Conservation (phyloP, 2,113 vertebrate genomes). For the Clarias gariepinus region DNA sequence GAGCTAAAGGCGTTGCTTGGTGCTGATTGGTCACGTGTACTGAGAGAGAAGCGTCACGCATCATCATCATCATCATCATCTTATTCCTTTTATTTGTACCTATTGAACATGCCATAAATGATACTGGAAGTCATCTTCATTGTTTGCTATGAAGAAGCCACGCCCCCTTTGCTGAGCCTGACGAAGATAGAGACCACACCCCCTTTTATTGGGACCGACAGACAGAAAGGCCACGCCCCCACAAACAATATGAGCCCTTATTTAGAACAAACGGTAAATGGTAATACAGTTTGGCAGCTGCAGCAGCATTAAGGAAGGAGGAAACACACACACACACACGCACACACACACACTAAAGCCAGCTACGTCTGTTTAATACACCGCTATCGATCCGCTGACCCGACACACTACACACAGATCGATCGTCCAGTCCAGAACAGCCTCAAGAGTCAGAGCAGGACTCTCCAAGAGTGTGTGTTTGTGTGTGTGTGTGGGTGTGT, state of each 20-base stretch:
- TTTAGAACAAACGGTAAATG: background rate
- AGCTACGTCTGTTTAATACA: conserved; percentile 49
- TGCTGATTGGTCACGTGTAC: background rate
- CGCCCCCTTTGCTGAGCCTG: background rate
- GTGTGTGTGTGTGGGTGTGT: conserved; percentile 6
- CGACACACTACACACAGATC: conserved; percentile 43
- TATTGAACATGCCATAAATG: background rate
- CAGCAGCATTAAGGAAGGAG: background rate
- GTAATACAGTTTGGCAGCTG: background rate
- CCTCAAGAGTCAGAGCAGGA: conserved; percentile 30
- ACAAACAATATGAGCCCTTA: background rate
- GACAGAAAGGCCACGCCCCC: background rate
- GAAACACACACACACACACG: background rate
- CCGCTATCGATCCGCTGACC: conserved; percentile 44
- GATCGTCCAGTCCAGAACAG: conserved; percentile 41
- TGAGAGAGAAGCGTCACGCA: background rate
- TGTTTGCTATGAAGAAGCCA: background rate
- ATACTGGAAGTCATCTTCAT: background rate
- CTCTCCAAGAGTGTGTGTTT: background rate
- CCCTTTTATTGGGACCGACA: background rate
- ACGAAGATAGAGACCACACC: background rate
- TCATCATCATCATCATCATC: background rate
- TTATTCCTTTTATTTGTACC: background rate
- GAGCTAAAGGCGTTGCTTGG: background rate
- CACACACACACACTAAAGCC: conserved; percentile 2